Conservation (phyloP, 2,113 vertebrate genomes). For the Carassius carassius region DNA sequence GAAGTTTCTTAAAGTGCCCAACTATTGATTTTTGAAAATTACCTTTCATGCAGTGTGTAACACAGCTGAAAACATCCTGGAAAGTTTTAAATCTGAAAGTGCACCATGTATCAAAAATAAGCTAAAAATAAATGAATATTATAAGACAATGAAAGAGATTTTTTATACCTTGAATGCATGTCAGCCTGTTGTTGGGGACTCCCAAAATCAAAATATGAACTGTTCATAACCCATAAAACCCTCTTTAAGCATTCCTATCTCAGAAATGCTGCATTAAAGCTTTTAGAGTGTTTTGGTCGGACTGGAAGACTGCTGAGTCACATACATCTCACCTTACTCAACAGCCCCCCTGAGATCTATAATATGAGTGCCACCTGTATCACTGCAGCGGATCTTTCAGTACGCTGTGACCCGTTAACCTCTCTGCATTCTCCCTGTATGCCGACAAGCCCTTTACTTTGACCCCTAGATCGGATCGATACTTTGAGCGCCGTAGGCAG, state of each 20-base stretch:
- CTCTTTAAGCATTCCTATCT: not conserved
- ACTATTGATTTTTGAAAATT: too few species aligned
- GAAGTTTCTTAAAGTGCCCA: not conserved
- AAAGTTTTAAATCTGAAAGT: too few species aligned
- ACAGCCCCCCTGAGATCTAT: conserved; percentile 33
- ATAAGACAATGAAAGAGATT: too few species aligned
- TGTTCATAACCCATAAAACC: too few species aligned
- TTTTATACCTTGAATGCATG: too few species aligned
- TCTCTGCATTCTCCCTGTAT: conserved; percentile 51
- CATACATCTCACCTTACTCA: conserved; percentile 25
- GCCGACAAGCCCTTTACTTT: conserved; percentile 65
- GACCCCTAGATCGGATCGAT: conserved; percentile 70
- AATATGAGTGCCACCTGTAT: conserved; percentile 38
- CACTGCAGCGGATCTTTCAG: conserved; percentile 40
- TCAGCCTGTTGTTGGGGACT: too few species aligned
- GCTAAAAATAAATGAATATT: too few species aligned
- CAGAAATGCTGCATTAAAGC: not conserved
- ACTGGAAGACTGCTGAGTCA: conserved; percentile 39
- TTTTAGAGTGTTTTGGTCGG: not conserved
- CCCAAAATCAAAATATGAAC: too few species aligned
- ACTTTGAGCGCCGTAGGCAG: conserved; percentile 69
- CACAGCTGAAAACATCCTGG: too few species aligned
- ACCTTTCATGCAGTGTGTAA: too few species aligned
- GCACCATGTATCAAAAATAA: too few species aligned
- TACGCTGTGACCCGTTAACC: conserved; percentile 50